These are phyloP conservation scores for Strigamia transsilvanica DNA, from an alignment of 2,888 invertebrate genomes.

Conservation along the genomic window DNA sequence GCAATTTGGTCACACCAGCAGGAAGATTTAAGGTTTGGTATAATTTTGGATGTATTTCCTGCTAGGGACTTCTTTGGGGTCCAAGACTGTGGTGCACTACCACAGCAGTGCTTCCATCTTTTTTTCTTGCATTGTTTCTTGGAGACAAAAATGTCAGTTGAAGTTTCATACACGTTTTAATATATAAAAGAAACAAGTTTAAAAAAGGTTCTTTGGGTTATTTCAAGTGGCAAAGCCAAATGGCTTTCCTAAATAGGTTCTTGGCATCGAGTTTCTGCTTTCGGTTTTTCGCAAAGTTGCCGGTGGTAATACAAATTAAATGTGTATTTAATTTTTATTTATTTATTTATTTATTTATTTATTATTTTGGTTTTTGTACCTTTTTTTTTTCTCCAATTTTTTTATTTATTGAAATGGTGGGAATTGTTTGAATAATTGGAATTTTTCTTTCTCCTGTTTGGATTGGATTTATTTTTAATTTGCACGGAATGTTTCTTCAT, in stretches of 20 bases:
- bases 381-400: background rate
- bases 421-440: background rate
- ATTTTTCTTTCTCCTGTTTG: background rate
- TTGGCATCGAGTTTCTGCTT: conserved; percentile 21
- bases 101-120: no score
- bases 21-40: conserved; percentile 81
- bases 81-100: no score
- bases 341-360: no score
- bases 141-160: no score
- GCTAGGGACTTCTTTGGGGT: no score
- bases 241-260: conserved; percentile 35
- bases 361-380: no score
- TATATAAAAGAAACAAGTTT: background rate
- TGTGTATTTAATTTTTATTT: no score
- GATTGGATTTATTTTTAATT: conserved; percentile 28
- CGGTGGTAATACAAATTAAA: background rate
- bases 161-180: background rate
- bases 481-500: conserved; percentile 16
- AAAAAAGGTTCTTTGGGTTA: conserved; percentile 11
- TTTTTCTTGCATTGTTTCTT: no score
- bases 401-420: background rate
- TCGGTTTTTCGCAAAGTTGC: background rate
- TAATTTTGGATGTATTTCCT: no score
- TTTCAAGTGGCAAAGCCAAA: conserved; percentile 38
- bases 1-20: conserved; percentile 79